phyloP scores from a whole-genome alignment of 2,888 invertebrate genomes.

The Diarsia mendica region DNA sequence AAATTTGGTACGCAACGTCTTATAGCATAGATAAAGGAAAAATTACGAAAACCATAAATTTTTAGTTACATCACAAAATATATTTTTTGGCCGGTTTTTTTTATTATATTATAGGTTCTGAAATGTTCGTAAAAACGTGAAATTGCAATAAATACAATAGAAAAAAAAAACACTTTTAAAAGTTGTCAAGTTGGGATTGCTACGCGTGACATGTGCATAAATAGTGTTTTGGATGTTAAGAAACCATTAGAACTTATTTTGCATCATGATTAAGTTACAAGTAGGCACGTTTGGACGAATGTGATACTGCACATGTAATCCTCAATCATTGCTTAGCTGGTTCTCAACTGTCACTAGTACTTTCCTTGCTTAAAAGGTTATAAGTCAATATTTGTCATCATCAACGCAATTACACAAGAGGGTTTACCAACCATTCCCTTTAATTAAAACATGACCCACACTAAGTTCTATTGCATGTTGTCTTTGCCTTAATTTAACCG shows the following conservation, averaged over 20 bases:
- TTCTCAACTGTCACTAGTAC: constrained; percentile 1
- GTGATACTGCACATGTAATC: not conserved
- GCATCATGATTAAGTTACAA: no score
- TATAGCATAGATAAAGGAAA: no score
- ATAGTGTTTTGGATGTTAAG: not conserved
- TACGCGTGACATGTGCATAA: not conserved
- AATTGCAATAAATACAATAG: not conserved
- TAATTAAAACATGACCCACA: constrained; percentile 52
- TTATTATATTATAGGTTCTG: not conserved
- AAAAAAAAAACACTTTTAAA: not conserved
- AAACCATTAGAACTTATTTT: no score
- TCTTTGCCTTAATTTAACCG: constrained; percentile 29
- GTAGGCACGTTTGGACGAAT: not conserved
- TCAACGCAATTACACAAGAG: constrained; percentile 59
- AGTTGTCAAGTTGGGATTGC: not conserved
- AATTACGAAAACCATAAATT: no score
- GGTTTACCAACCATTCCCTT: constrained; percentile 37
- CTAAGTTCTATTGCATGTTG: constrained; percentile 37
- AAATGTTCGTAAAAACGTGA: not conserved
- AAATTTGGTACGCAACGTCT: no score
- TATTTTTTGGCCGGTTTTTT: no score
- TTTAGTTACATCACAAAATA: no score
- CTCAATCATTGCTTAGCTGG: not conserved
- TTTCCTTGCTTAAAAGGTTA: constrained; percentile 41
- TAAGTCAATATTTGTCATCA: constrained; percentile 56